These are phyloP conservation scores for Trissolcus brochymenae DNA, from an alignment of 2,888 invertebrate species.

Conservation along the genomic window DNA sequence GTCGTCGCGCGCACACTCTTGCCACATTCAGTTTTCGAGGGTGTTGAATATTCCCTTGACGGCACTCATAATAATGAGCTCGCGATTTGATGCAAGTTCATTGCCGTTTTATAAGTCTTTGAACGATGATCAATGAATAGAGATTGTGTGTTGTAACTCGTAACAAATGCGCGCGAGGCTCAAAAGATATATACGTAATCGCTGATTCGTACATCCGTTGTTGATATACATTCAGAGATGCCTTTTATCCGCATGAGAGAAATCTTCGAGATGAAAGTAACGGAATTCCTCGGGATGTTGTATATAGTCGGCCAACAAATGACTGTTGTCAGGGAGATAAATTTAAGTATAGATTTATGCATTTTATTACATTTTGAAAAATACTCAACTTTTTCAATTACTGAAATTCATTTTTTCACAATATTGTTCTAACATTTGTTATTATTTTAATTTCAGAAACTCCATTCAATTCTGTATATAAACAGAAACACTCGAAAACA, in stretches of 20 bases:
- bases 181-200: slow-evolving; percentile 42
- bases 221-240: slow-evolving; percentile 41
- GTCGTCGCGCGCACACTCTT: too few species aligned
- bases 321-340: not conserved
- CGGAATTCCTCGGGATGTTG: slow-evolving; percentile 10
- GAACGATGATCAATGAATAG: slow-evolving; percentile 45
- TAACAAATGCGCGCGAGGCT: slow-evolving; percentile 51
- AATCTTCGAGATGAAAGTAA: slow-evolving; percentile 28
- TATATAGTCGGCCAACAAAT: not conserved
- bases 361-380: too few species aligned
- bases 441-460: too few species aligned
- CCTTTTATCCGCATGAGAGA: slow-evolving; percentile 36
- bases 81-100: slow-evolving; percentile 37
- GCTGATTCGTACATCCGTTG: slow-evolving; percentile 55
- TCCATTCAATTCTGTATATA: too few species aligned
- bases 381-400: too few species aligned
- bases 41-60: too few species aligned
- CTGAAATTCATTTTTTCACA: too few species aligned
- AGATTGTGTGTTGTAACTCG: slow-evolving; percentile 52
- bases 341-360: not conserved
- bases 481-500: too few species aligned
- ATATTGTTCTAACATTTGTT: too few species aligned
- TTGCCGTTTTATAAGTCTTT: slow-evolving; percentile 36
- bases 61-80: too few species aligned
- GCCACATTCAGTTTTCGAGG: too few species aligned